Conservation (phyloP, 2,888 invertebrate species). For the Agrenia bidenticulata region DNA sequence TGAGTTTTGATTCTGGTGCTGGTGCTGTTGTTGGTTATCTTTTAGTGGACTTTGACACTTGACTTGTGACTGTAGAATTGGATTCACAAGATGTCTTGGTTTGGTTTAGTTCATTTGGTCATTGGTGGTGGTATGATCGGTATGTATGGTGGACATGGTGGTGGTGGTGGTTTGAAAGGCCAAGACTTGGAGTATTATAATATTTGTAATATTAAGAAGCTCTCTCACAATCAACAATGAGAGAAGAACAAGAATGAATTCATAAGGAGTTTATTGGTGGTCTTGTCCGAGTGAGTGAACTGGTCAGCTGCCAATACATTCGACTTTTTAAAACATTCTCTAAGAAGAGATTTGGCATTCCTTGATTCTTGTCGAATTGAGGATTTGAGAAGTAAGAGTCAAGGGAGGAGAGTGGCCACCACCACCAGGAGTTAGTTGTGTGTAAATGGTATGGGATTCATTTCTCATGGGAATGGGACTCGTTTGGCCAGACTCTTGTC, state of each 20-base stretch:
- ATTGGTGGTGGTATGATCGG: not conserved
- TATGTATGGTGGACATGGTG: not conserved
- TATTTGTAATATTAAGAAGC: conserved; percentile 1
- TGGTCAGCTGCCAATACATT: conserved; percentile 18
- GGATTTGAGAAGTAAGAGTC: not conserved
- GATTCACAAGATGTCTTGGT: too few relatives aligned
- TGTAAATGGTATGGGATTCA: too few relatives aligned
- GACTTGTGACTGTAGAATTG: too few relatives aligned
- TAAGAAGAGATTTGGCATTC: conserved; percentile 20
- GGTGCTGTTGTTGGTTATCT: not conserved
- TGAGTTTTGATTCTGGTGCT: not conserved
- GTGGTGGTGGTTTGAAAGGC: not conserved
- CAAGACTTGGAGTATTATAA: not conserved
- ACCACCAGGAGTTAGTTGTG: too few relatives aligned
- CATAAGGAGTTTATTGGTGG: conserved; percentile 13
- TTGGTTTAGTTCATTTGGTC: not conserved
- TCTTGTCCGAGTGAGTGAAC: conserved; percentile 7
- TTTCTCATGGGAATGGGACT: conserved; percentile 12
- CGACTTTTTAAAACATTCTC: not conserved
- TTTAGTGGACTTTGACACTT: conserved; percentile 21
- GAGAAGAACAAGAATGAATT: conserved; percentile 1
- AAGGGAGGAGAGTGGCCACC: too few relatives aligned
- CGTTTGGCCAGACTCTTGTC: conserved; percentile 13
- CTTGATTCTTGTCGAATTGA: not conserved
- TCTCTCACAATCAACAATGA: too few relatives aligned